Evolutionary conservation across 2,113 vertebrate species (phyloP), one percentile per base, ranked within the genome.

Genomic region (Rhadina sibilatrix): DNA sequence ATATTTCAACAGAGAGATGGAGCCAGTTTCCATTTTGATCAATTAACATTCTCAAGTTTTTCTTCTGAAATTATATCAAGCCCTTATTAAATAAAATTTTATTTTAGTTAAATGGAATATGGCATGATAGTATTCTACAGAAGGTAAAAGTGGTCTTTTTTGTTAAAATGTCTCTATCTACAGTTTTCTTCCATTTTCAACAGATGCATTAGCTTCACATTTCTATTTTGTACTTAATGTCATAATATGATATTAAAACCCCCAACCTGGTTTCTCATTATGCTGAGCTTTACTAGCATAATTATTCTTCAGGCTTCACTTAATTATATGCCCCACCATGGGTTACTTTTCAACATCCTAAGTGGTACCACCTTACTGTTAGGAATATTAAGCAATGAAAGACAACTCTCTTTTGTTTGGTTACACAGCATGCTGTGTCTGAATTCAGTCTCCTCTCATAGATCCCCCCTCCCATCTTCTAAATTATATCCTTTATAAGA

Each of bases 241-340:
- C 83, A 84, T 92, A 90, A 90, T 78, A 88, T 12, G 17, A 42
- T 89, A 81, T 75, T 63, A 80, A 92, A 87, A 4, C 8, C 28
- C 2, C 30, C n/a, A 71, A 4, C 38, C 24, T 79, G 3, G 2
- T 49, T 86, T 35, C 31, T 94, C 44, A 78, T 90, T 95, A 86
- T 83, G 46, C 44, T 90, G 78, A 94, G 54, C 50, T 90, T 49
- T 88, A 89, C 71, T 83, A 83, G 53, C 35, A 84, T 85, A 95
- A 96, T 93, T 90, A 89, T 86, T 94, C 76, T 79, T 93, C 68
- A 83, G 82, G 64, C 37, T 89, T 94, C 47, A 60, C 31, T 92
- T 96, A 96, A 96, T 96, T 90, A 86, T 89, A 90, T 78, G 68
- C 38, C 75, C 68, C 64, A 94, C 52, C n/a, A 90, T 81, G 71